Percentiles rank a stretch among this genome's conserved stretches.
Evolutionary conservation across 2,888 invertebrate species (phyloP).

Genomic region (Tetranychus piercei): DNA sequence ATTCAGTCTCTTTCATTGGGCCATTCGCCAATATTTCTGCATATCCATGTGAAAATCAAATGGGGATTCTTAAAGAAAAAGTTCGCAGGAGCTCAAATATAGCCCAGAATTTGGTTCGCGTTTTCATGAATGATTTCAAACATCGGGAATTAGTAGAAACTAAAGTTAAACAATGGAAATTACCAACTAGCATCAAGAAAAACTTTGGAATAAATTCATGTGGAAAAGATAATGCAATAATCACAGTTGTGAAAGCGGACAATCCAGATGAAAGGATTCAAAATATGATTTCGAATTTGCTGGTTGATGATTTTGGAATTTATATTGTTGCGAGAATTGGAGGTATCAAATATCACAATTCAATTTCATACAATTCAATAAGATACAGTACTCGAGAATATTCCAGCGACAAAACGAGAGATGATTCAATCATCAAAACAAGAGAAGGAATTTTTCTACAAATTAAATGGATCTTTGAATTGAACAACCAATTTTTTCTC

Average conservation of each 20-base stretch:
- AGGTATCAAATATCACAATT: too few species aligned
- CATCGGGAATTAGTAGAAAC: neutral
- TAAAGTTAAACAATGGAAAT: neutral
- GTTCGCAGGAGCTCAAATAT: neutral
- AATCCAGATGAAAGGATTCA: too few species aligned
- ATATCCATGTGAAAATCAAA: slow-evolving; percentile 4
- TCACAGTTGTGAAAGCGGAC: too few species aligned
- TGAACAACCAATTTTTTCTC: neutral
- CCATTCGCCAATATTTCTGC: neutral
- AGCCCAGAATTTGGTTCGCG: neutral
- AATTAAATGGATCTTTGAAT: neutral
- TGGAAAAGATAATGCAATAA: too few species aligned
- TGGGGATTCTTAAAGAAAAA: neutral
- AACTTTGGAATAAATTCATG: neutral
- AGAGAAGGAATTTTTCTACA: neutral
- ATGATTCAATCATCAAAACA: too few species aligned
- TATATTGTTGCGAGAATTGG: too few species aligned
- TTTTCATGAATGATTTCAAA: neutral
- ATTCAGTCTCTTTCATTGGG: neutral
- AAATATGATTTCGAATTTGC: too few species aligned
- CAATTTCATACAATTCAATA: too few species aligned
- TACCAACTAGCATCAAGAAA: neutral
- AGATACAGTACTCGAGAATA: too few species aligned
- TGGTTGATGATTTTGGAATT: too few species aligned
- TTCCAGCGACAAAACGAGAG: too few species aligned